Conservation (phyloP, 2,797 vertebrate genomes). For the Thamnophis elegans region DNA sequence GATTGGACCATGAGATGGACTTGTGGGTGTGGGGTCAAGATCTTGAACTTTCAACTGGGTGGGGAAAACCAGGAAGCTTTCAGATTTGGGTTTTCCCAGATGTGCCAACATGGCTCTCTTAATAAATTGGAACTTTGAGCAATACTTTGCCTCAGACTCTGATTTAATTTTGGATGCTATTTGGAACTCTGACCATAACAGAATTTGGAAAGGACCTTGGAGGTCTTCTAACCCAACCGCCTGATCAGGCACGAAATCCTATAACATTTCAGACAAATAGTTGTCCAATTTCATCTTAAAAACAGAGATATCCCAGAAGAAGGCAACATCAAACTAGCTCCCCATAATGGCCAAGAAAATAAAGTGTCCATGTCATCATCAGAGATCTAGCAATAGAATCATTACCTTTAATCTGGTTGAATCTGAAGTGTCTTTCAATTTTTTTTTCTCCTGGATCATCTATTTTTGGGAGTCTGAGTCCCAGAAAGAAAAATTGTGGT, state of each 20-base stretch:
- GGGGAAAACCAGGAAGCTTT: too few species aligned
- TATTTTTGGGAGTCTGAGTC: background rate
- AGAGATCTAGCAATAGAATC: background rate
- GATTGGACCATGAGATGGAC: too few species aligned
- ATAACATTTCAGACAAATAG: background rate
- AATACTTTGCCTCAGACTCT: too few species aligned
- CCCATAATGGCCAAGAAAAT: background rate
- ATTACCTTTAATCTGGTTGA: background rate
- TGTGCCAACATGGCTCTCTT: too few species aligned
- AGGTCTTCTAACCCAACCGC: background rate
- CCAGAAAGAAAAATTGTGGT: background rate
- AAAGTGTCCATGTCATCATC: background rate
- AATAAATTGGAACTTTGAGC: too few species aligned
- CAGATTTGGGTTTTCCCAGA: too few species aligned
- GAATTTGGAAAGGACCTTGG: background rate
- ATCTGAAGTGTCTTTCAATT: background rate
- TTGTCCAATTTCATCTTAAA: background rate
- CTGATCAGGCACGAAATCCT: background rate
- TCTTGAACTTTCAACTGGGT: too few species aligned
- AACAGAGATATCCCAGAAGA: background rate
- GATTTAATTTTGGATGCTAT: too few species aligned
- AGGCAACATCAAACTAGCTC: background rate
- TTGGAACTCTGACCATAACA: too few species aligned
- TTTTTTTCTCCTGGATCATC: background rate
- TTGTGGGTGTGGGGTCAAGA: too few species aligned